These are phyloP conservation scores for Parasteatoda lunata DNA, from an alignment of 2,888 invertebrate species.

Conservation along the genomic window DNA sequence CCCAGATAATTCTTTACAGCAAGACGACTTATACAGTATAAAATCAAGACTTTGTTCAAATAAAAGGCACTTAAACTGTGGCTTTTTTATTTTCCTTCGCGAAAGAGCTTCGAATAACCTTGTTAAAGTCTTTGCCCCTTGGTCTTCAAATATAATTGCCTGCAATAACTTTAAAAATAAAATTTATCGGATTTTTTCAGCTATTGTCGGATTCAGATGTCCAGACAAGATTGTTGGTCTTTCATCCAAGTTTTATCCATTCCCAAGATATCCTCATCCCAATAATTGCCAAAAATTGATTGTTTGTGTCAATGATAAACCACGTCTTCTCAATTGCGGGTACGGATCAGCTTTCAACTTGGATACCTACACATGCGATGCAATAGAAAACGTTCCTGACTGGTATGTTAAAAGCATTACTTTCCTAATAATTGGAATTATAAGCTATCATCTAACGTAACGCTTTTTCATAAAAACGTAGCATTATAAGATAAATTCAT, in stretches of 20 bases:
- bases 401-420: slow-evolving; percentile 36
- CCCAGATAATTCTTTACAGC: no score
- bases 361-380: slow-evolving; percentile 63
- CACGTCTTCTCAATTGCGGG: slow-evolving; percentile 89
- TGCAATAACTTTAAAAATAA: no score
- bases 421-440: not conserved
- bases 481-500: no score
- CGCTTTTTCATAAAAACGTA: no score
- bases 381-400: slow-evolving; percentile 57
- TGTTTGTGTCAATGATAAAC: slow-evolving; percentile 92
- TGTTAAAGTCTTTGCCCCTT: no score
- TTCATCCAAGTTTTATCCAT: slow-evolving; percentile 91
- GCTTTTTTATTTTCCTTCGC: no score
- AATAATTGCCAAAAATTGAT: slow-evolving; percentile 90
- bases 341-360: slow-evolving; percentile 77
- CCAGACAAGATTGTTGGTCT: slow-evolving; percentile 88
- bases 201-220: slow-evolving; percentile 93
- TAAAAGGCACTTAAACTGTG: no score
- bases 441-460: not conserved
- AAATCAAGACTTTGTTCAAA: no score
- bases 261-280: slow-evolving; percentile 90
- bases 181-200: slow-evolving; percentile 72
- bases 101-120: no score
- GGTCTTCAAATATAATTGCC: no score
- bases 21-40: no score